Evolutionary conservation across 2,113 vertebrate species (phyloP), one percentile per base, ranked within the genome.

Genomic region (Datnioides undecimradiatus): DNA sequence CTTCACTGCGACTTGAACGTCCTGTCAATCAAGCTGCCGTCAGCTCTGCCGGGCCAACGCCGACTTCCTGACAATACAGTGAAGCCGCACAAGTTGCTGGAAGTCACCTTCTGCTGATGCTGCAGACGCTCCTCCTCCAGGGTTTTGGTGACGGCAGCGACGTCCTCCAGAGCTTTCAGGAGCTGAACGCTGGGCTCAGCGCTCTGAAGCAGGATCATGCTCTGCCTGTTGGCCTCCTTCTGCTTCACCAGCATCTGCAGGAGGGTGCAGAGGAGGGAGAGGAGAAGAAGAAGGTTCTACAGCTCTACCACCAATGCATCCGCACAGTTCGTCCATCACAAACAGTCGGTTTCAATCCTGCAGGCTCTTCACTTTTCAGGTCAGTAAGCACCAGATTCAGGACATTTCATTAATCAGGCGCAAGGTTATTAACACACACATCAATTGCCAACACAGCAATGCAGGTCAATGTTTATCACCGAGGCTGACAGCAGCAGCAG

Each of bases 151-250:
- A 93, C 6, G 21, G 79, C 65, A 3, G 93, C 87, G 23, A 95
- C 75, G 29, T 95, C 95, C 73, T 95, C 95, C 82, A 96, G 91
- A 69, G 95, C 95, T 67, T 92, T 94, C 9, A 96, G 92, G 16
- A 96, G 93, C 90, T 95, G 95, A 27, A 95, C 0, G 69, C 92
- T 94, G 70, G 95, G 95, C 65, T 95, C 95, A 4, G 88, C 59
- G 25, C 85, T 95, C 93, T 96, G 95, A 80, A 95, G 85, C 38
- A 96, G 93, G 57, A 96, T 89, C 89, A 94, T 93, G 29, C 95
- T 96, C 92, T 95, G 95, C 21, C 95, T 90, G 82, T 95, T 96
- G 16, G 94, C 94, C 90, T 95, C 94, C 90, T 96, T 95, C 91
- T 96, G 95, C 81, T 95, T 95, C 82, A 96, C 93, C 90, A 96